Evolutionary conservation across 2,888 invertebrate species (phyloP).

Genomic region (Acrobasis consociella): DNA sequence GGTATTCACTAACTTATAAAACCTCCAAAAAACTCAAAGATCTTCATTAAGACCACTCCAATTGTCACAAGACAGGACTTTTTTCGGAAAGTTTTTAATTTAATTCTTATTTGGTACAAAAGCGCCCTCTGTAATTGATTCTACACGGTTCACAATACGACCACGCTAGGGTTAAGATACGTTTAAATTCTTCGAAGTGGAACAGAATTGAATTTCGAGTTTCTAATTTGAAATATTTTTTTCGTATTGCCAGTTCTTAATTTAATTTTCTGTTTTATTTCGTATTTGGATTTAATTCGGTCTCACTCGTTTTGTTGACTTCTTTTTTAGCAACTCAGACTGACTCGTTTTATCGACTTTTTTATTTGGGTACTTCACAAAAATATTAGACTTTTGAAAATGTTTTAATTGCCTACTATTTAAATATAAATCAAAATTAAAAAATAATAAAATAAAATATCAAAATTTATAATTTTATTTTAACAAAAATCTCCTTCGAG

Average conservation of each 20-base stretch:
- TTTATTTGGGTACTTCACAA: too few species aligned
- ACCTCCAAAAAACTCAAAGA: neutral
- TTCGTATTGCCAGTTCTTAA: constrained; percentile 14
- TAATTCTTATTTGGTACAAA: constrained; percentile 44
- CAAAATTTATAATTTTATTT: too few species aligned
- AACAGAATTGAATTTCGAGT: constrained; percentile 51
- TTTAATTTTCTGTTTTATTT: constrained; percentile 10
- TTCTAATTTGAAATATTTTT: constrained; percentile 43
- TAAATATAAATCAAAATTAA: too few species aligned
- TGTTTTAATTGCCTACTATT: too few species aligned
- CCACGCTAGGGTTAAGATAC: constrained; percentile 50
- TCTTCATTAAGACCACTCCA: constrained; percentile 16
- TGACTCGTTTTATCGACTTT: too few species aligned
- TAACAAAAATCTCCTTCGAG: constrained; percentile 65
- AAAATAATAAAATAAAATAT: too few species aligned
- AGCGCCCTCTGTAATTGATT: constrained; percentile 62
- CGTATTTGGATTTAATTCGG: constrained; percentile 6
- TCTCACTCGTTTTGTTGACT: neutral
- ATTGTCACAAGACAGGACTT: constrained; percentile 24
- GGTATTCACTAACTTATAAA: neutral
- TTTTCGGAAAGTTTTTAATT: constrained; percentile 36
- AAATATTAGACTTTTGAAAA: too few species aligned
- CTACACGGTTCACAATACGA: constrained; percentile 55
- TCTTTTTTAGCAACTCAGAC: neutral
- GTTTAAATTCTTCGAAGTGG: constrained; percentile 26